Base-by-base conservation (phyloP, 1,140 invertebrate genomes). In the Ridgeia piscesae region DNA sequence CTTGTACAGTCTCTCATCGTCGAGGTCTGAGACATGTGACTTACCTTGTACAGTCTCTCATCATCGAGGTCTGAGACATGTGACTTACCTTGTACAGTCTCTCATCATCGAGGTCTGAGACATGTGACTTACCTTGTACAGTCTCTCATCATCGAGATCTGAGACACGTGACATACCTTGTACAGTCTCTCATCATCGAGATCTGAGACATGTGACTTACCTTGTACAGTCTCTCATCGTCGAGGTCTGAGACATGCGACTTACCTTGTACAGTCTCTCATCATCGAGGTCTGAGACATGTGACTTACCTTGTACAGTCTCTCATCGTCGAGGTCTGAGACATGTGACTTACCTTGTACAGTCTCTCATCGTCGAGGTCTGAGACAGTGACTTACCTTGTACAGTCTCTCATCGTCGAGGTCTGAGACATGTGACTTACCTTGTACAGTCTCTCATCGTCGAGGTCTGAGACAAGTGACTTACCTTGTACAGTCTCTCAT, bases 41-140 rank as follows among this genome's bases (percentile, higher is more conserved):
- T 94, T 93, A 96, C 97, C 94, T 97, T 97, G 93, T 98, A 97
- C 34, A 99, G 96, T 94, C 98, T 98, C 94, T 99, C n/a, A 95
- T 99, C 99, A 95, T 99, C 98, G 91, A 99, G 95, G 95, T 99
- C 99, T 95, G 99, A 99, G 96, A 99, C n/a, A n/a, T n/a, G n/a
- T n/a, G n/a, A n/a, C n/a, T n/a, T n/a, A n/a, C n/a, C n/a, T n/a
- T n/a, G n/a, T n/a, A n/a, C n/a, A n/a, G n/a, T 42, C 42, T 6
- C 42, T 42, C 11, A 11, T 42, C 4, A 6, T 4, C 11, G 42
- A 42, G 11, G 42, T 42, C 4, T 42, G 42, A 42, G n/a, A n/a
- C n/a, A n/a, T 42, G 42, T 42, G 35, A 48, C 93, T 94, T 93
- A 96, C 97, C 94, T 97, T 97, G 93, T 98, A 97, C 34, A 99